Percentiles rank a stretch among this genome's conserved stretches.
These are phyloP conservation scores for Zeus faber DNA, from an alignment of 2,113 vertebrate species.

Conservation along the genomic window DNA sequence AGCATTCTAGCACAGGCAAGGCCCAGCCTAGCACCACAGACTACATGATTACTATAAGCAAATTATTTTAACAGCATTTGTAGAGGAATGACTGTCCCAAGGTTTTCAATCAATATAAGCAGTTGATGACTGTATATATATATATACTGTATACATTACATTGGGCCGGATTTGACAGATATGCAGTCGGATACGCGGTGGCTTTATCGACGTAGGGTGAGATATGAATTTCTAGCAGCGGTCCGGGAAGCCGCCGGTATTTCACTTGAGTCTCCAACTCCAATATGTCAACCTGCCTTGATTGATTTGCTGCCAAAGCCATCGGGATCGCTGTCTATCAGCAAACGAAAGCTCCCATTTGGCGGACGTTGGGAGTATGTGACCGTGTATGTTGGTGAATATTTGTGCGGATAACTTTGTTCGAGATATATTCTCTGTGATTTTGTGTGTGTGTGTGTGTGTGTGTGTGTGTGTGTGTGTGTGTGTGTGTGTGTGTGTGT, in stretches of 20 bases:
- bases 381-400: too few species aligned
- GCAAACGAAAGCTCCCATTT: background rate
- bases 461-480: constrained; percentile 15
- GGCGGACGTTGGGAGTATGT: background rate
- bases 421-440: constrained; percentile 3
- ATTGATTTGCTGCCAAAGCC: background rate
- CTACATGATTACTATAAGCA: too few species aligned
- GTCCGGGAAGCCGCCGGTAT: background rate
- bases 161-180: too few species aligned
- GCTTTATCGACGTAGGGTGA: background rate
- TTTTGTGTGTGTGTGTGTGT: too few species aligned
- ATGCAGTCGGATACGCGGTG: too few species aligned
- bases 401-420: background rate
- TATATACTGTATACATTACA: too few species aligned
- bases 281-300: background rate
- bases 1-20: too few species aligned
- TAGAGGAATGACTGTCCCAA: too few species aligned
- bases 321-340: background rate
- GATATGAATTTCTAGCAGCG: background rate
- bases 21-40: too few species aligned
- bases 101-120: too few species aligned
- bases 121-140: too few species aligned
- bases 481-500: background rate
- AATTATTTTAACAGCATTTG: too few species aligned
- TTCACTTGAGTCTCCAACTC: background rate